phyloP scores from a whole-genome alignment of 2,113 vertebrate species.

The Ceyx cyanopectus region DNA sequence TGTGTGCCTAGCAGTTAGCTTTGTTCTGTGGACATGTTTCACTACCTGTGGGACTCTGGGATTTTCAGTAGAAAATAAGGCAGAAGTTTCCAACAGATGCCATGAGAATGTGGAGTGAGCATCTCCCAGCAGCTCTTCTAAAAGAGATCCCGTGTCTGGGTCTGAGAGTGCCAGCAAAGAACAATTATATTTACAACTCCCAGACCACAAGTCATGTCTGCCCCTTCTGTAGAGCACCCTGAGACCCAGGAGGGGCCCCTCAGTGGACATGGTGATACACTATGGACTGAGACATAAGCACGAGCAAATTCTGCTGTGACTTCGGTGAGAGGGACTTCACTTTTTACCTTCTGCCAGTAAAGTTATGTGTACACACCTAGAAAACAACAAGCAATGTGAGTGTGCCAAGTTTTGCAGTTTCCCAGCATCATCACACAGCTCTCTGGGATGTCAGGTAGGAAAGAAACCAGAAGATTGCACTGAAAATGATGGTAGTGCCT shows the following conservation, averaged over 20 bases:
- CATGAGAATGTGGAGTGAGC: not conserved
- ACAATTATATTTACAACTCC: not conserved
- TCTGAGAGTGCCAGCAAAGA: not conserved
- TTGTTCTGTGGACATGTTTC: not conserved
- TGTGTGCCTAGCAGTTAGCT: not conserved
- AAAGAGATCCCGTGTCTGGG: not conserved
- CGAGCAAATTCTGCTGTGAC: not conserved
- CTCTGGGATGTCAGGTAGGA: not conserved
- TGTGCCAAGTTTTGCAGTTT: not conserved
- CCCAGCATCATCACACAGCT: not conserved
- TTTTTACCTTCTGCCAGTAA: not conserved
- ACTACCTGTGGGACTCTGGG: not conserved
- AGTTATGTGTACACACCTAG: accelerated
- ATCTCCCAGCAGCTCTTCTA: not conserved
- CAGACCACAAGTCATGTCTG: not conserved
- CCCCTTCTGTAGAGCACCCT: not conserved
- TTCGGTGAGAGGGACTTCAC: not conserved
- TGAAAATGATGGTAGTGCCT: not conserved
- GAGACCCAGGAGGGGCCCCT: not conserved
- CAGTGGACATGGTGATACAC: not conserved
- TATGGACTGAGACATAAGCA: not conserved
- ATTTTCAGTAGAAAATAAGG: not conserved
- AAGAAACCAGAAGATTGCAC: not conserved
- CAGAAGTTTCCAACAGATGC: not conserved
- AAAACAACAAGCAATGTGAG: not conserved